Evolutionary conservation across 1,140 invertebrate species (phyloP).

Genomic region (Thaumetopoea pityocampa): DNA sequence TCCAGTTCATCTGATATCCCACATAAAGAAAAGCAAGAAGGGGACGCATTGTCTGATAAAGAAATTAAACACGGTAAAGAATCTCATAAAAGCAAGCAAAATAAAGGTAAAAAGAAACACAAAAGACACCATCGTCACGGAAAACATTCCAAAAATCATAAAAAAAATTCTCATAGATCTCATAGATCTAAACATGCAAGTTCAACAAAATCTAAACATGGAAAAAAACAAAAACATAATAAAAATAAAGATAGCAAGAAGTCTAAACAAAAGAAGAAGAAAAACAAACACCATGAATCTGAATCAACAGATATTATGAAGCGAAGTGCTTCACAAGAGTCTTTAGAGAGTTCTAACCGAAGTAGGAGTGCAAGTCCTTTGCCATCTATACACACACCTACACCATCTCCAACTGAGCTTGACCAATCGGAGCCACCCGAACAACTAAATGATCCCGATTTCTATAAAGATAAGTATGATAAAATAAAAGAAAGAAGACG

Average conservation of each 20-base stretch:
- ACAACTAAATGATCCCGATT: conserved; percentile 47
- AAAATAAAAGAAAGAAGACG: conserved; percentile 80
- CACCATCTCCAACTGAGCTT: conserved; percentile 45
- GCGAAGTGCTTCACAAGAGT: conserved; percentile 43
- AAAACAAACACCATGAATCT: conserved; percentile 51
- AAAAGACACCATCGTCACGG: conserved; percentile 73
- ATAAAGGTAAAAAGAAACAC: conserved; percentile 66
- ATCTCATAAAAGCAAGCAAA: conserved; percentile 69
- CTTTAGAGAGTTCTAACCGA: conserved; percentile 61
- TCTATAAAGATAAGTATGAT: conserved; percentile 78
- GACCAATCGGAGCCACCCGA: conserved; percentile 35
- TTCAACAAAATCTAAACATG: conserved; percentile 47
- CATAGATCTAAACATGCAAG: conserved; percentile 34
- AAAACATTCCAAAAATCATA: conserved; percentile 73
- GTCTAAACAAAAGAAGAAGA: conserved; percentile 67
- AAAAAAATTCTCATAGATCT: conserved; percentile 53
- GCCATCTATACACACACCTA: conserved; percentile 59
- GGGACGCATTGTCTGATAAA: conserved; percentile 26
- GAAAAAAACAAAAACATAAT: conserved; percentile 50
- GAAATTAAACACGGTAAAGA: conserved; percentile 51
- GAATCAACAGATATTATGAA: conserved; percentile 36
- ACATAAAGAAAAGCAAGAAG: conserved; percentile 49
- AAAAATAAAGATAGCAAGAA: conserved; percentile 64
- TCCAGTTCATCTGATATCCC: conserved; percentile 44
- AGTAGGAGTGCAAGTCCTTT: conserved; percentile 66